Percentiles rank a stretch among this genome's conserved stretches.
These are phyloP conservation scores for Hippolais icterina DNA, from an alignment of 2,113 vertebrate species.

Conservation along the genomic window DNA sequence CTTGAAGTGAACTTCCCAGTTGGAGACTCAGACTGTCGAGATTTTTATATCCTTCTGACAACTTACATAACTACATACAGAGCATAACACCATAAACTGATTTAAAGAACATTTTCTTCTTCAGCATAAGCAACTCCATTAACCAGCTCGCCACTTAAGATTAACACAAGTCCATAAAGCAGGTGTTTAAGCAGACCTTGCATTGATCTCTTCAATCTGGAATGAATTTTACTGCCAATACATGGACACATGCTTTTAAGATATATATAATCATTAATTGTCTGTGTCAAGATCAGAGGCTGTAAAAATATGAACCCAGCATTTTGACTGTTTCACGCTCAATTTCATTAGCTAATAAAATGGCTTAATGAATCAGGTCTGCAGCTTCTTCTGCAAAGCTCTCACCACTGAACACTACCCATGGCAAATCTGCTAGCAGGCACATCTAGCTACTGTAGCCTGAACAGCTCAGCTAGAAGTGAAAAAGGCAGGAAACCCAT, in stretches of 20 bases:
- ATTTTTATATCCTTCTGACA: background rate
- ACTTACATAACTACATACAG: background rate
- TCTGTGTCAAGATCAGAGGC: background rate
- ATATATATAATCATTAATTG: background rate
- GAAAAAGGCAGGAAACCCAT: background rate
- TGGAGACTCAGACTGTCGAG: background rate
- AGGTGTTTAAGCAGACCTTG: constrained; percentile 26
- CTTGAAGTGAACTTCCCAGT: background rate
- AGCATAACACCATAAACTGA: background rate
- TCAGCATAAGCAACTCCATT: background rate
- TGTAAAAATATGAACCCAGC: background rate
- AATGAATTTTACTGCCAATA: constrained; percentile 16
- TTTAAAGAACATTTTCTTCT: background rate
- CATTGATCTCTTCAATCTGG: background rate
- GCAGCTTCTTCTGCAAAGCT: background rate
- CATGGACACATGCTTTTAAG: background rate
- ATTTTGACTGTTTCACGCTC: background rate
- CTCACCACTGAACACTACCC: rapidly evolving
- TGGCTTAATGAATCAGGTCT: background rate
- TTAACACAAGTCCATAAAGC: background rate
- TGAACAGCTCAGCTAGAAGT: background rate
- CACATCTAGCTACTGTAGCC: background rate
- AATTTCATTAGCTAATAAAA: background rate
- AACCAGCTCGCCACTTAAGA: background rate
- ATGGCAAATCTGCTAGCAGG: background rate